These are phyloP conservation scores for Delichon dasypus DNA, from an alignment of 2,797 vertebrate genomes.

Conservation along the genomic window DNA sequence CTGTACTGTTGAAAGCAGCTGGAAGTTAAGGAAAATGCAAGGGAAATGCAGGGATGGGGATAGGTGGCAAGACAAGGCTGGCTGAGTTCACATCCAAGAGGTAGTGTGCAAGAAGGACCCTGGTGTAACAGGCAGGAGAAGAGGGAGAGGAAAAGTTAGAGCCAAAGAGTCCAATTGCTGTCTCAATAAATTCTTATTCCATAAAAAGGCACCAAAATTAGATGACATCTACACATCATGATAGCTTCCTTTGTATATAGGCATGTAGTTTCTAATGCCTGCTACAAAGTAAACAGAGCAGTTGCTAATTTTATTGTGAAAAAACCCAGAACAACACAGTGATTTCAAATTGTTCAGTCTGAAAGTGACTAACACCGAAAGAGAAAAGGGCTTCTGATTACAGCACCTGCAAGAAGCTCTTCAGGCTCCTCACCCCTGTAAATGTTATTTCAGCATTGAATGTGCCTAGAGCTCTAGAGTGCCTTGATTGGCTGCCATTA, in stretches of 20 bases:
- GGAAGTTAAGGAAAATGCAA: neutral
- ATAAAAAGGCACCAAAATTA: conserved; percentile 31
- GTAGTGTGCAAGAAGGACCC: neutral
- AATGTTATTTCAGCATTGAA: neutral
- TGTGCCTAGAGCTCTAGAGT: neutral
- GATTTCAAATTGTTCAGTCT: neutral
- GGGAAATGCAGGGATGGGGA: neutral
- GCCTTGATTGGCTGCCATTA: neutral
- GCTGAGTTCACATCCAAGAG: neutral
- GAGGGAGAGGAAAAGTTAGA: neutral
- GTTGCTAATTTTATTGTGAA: conserved; percentile 25
- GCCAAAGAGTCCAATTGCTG: neutral
- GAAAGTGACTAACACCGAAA: neutral
- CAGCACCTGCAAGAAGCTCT: neutral
- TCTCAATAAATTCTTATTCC: conserved; percentile 21
- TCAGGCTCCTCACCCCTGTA: neutral
- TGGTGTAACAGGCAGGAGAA: neutral
- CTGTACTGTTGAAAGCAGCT: neutral
- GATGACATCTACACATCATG: neutral
- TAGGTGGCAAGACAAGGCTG: neutral
- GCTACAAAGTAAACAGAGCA: neutral
- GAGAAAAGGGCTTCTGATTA: neutral
- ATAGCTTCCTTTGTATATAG: neutral
- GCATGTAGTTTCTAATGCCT: neutral
- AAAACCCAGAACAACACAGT: neutral